A percentile compares a stretch with the other conserved stretches of the same genome.
phyloP scores from a whole-genome alignment of 2,797 vertebrate genomes.

The Oophaga sylvatica region DNA sequence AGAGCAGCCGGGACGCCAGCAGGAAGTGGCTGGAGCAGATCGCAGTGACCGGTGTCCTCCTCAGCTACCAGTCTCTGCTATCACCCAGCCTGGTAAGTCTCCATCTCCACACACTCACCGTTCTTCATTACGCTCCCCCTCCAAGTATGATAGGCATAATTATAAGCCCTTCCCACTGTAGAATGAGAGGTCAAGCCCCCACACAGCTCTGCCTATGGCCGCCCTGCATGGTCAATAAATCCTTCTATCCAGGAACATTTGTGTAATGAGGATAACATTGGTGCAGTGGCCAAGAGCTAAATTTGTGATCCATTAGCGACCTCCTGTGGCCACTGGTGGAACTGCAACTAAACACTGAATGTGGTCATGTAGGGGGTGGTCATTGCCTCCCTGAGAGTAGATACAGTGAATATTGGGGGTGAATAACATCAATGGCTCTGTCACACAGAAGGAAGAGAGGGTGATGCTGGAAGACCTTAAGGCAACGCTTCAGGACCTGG shows the following conservation, averaged over 20 bases:
- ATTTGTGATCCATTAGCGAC: neutral
- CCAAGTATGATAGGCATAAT: neutral
- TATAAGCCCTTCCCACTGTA: neutral
- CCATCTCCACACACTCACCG: neutral
- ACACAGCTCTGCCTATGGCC: neutral
- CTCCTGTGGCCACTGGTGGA: neutral
- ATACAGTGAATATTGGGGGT: too few relatives aligned
- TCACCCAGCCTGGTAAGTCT: conserved; percentile 82
- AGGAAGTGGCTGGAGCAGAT: conserved; percentile 98
- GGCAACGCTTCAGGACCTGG: conserved; percentile 89
- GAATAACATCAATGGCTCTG: neutral
- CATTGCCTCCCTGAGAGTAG: neutral
- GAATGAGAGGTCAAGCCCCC: neutral
- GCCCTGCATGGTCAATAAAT: neutral
- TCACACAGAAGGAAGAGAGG: conserved; percentile 86
- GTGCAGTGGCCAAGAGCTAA: neutral
- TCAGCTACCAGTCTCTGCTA: conserved; percentile 93
- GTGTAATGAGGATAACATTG: neutral
- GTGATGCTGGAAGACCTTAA: conserved; percentile 95
- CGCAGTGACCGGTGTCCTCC: conserved; percentile 85
- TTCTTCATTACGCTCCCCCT: neutral
- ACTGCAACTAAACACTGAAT: neutral
- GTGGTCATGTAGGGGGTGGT: neutral
- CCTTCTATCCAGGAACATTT: neutral
- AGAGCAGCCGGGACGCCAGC: conserved; percentile 94